These are phyloP conservation scores for Geotrupes spiniger DNA, from an alignment of 2,888 invertebrate species.

Conservation along the genomic window DNA sequence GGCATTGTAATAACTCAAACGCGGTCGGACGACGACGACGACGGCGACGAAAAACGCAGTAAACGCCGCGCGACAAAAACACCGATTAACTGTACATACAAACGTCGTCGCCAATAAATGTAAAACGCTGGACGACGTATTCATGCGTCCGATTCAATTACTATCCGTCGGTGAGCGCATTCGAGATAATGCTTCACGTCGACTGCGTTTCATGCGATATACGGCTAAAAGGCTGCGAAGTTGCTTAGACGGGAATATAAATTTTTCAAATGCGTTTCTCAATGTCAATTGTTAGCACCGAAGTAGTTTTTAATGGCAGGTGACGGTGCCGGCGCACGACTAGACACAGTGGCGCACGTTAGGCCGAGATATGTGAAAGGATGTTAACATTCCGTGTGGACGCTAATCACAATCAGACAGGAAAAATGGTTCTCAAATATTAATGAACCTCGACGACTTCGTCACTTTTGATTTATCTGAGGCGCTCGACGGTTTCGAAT, in stretches of 20 bases:
- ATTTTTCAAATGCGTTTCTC: constrained; percentile 7
- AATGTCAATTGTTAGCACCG: constrained; percentile 3
- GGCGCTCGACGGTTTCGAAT: not conserved
- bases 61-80: too few relatives aligned
- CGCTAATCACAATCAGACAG: constrained; percentile 31
- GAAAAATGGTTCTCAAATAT: constrained; percentile 37
- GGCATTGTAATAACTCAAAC: too few relatives aligned
- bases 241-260: constrained; percentile 1
- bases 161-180: too few relatives aligned
- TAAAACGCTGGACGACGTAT: too few relatives aligned
- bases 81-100: too few relatives aligned
- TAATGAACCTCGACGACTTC: constrained; percentile 26
- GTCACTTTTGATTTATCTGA: constrained; percentile 2
- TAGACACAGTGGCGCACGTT: constrained; percentile 6
- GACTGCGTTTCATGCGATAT: too few relatives aligned
- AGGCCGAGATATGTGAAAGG: constrained; percentile 7
- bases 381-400: constrained; percentile 9
- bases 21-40: too few relatives aligned
- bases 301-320: constrained; percentile 6
- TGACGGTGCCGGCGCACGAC: constrained; percentile 7
- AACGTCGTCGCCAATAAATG: too few relatives aligned
- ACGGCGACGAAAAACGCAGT: too few relatives aligned
- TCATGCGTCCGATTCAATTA: too few relatives aligned
- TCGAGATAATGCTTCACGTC: too few relatives aligned
- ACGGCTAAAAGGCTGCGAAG: not conserved